Base-by-base conservation (phyloP, 2,888 invertebrate genomes). In the Brenthis ino region DNA sequence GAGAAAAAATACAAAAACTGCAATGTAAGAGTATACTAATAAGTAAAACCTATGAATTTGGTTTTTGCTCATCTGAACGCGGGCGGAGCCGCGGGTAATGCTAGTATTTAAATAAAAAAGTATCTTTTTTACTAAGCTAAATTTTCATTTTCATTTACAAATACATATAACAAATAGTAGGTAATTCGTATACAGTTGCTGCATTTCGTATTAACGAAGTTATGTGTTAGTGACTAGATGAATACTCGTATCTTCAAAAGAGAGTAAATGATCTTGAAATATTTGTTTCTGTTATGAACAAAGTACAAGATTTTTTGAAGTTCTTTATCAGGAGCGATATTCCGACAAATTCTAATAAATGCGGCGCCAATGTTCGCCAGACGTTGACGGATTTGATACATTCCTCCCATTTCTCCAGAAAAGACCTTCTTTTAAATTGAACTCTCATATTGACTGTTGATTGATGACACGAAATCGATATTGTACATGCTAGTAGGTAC, bases 341-440 rank as follows among this genome's bases (percentile, higher is more conserved):
- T 68, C 65, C 63, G 70, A 68, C 70, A 64, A 68, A 70, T 68
- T 48, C 56, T 70, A 65, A 70, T 56, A 68, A 71, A 66, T 63
- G 70, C 64, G 57, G 56, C 65, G 57, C 72, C 65, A 55, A 65
- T 67, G 70, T 63, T 65, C 65, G 51, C n/a, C 43, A 77, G 82
- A 85, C 85, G 76, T 79, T 82, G 84, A 85, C 80, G 80, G 83
- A 85, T 85, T 81, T 79, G 81, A 78, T 77, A 77, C 79, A 74
- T 78, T 74, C 73, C 76, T 64, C 66, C 37, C 67, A 61, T 56
- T 69, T 55, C 70, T 50, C 6, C 67, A 74, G 74, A 74, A 77
- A 78, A 79, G 77, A 73, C 74, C 77, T 76, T 78, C 77, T 76
- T 79, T 80, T 77, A 80, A 79, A 82, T 80, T 74, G 76, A 79